Evolutionary conservation across 1,140 invertebrate species (phyloP).

Genomic region (Dufourea novaeangliae): DNA sequence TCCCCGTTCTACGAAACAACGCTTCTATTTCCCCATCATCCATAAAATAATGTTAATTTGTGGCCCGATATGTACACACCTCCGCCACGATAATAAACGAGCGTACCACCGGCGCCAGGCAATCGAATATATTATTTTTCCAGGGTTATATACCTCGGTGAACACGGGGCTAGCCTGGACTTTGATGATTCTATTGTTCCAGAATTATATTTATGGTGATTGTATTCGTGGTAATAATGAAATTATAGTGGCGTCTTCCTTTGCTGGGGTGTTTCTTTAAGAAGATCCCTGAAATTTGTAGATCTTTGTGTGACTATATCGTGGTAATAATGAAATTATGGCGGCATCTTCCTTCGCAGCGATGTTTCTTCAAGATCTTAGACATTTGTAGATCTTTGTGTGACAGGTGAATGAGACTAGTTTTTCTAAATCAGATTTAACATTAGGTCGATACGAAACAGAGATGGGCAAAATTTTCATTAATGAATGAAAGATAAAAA

Average conservation of each 20-base stretch:
- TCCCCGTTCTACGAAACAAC: slow-evolving; percentile 8
- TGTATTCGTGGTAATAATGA: not conserved
- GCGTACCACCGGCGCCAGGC: not conserved
- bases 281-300: not conserved
- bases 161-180: not conserved
- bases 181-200: not conserved
- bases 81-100: slow-evolving; percentile 24
- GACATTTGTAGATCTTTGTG: too few species aligned
- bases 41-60: slow-evolving; percentile 52
- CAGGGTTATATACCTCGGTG: too few species aligned
- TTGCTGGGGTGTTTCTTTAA: not conserved
- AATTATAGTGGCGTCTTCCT: not conserved
- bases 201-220: slow-evolving; percentile 6
- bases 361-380: too few species aligned
- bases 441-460: too few species aligned
- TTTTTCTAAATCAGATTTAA: too few species aligned
- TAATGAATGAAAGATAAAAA: too few species aligned
- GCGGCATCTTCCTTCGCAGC: too few species aligned
- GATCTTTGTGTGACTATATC: too few species aligned
- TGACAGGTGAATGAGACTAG: too few species aligned
- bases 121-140: not conserved
- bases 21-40: slow-evolving; percentile 32
- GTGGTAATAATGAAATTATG: too few species aligned
- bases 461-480: too few species aligned
- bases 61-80: slow-evolving; percentile 18